Evolutionary conservation across 2,888 invertebrate species (phyloP).

Genomic region (Lysandra bellargus): DNA sequence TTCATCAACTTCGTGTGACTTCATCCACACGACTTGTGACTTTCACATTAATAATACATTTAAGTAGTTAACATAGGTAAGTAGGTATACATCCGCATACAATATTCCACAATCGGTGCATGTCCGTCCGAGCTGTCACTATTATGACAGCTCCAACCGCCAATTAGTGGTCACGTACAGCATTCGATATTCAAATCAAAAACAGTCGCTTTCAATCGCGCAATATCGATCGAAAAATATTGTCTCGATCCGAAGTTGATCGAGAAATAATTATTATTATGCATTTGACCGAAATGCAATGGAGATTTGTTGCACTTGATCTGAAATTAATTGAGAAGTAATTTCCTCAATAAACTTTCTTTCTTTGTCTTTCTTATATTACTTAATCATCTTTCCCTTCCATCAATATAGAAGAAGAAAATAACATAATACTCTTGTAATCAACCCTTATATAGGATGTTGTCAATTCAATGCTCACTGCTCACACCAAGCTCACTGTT

Average conservation of each 20-base stretch:
- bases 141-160: constrained; percentile 11
- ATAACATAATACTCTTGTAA: no score
- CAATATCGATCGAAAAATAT: background rate
- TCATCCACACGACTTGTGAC: background rate
- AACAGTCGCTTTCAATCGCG: background rate
- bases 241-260: background rate
- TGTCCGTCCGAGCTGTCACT: background rate
- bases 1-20: no score
- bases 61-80: background rate
- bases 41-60: background rate
- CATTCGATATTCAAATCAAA: background rate
- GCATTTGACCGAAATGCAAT: background rate
- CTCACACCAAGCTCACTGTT: no score
- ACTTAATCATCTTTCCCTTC: background rate
- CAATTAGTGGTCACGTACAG: constrained; percentile 1
- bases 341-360: background rate
- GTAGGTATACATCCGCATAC: background rate
- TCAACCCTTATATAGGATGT: no score
- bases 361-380: background rate
- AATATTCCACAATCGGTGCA: background rate
- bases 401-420: no score
- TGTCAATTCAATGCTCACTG: no score
- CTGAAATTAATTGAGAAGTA: background rate
- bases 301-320: background rate
- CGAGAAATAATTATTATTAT: background rate